Evolutionary conservation across 2,113 vertebrate species (phyloP), one percentile per base, ranked within the genome.

Genomic region (Sphyrna mokarran): DNA sequence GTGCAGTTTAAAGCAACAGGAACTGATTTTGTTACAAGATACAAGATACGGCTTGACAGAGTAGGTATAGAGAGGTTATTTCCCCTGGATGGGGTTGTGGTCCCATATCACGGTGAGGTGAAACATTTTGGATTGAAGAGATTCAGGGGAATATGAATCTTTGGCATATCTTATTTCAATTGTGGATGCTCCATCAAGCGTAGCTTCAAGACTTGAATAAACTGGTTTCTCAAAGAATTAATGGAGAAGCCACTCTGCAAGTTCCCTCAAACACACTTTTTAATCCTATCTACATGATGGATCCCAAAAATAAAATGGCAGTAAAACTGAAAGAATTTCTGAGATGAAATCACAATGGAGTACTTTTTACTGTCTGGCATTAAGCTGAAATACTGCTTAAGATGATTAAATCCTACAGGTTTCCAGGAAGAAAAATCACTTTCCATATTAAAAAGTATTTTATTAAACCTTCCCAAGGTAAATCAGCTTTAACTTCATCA

Each of bases 341-440:
- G 68, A 95, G 54, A 33, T 95, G 20, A 66, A 54, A 70, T 72
- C 94, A 76, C 20, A 95, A 95, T 23, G 68, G 40, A 95, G 22
- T 54, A 43, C 40, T 95, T 95, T 72, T 22, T 18, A 72, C 69
- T 95, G 40, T 69, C 70, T 48, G 72, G 5, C 48, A 70, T 72
- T 95, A 76, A 72, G 68, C 18, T 29, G 37, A 72, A 70, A 70
- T 95, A 72, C 68, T 48, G 93, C 33, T 58, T 37, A 93, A 66
- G n/a, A 68, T 93, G 89, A 93, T 37, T 37, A 94, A 95, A 72
- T 72, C 40, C 69, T 54, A 72, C 89, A 66, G 58, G 89, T 66
- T 93, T 93, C 89, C 33, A 93, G 61, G 89, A 95, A 95, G 40
- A 76, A 54, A 76, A 95, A 95, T 76, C 68, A 72, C 43, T 72